Conservation (phyloP, 2,113 vertebrate species). For the Gadus macrocephalus region DNA sequence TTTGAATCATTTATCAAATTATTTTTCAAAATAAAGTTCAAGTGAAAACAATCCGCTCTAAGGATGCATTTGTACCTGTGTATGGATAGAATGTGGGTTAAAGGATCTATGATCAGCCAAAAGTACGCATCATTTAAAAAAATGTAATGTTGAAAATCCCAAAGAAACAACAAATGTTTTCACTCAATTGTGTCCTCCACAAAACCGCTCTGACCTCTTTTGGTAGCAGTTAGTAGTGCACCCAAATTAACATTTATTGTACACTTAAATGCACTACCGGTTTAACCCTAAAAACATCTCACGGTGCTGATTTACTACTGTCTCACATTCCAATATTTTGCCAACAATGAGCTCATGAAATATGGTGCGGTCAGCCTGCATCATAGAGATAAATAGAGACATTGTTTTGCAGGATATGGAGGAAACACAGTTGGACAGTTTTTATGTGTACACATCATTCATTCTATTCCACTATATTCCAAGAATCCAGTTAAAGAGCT, state of each 20-base stretch:
- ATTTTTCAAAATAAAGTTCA: constrained; percentile 65
- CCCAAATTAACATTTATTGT: not conserved
- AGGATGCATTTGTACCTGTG: no score
- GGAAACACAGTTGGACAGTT: not conserved
- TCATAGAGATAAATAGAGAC: not conserved
- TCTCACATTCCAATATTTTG: not conserved
- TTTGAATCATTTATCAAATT: constrained; percentile 54
- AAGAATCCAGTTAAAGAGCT: no score
- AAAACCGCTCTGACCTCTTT: constrained; percentile 20
- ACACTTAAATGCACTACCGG: no score
- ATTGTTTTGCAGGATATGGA: not conserved
- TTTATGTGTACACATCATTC: no score
- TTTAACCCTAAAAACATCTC: no score
- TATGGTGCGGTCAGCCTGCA: not conserved
- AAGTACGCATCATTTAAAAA: not conserved
- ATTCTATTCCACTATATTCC: no score
- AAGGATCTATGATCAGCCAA: not conserved
- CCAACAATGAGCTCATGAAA: not conserved
- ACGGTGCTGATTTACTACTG: not conserved
- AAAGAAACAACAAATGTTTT: no score
- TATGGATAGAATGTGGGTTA: no score
- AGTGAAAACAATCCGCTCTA: not conserved
- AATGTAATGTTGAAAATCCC: no score
- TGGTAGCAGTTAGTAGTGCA: constrained; percentile 23
- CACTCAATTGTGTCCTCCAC: not conserved